Conservation (phyloP, 2,888 invertebrate species). For the Scelioninae gen. 2 region DNA sequence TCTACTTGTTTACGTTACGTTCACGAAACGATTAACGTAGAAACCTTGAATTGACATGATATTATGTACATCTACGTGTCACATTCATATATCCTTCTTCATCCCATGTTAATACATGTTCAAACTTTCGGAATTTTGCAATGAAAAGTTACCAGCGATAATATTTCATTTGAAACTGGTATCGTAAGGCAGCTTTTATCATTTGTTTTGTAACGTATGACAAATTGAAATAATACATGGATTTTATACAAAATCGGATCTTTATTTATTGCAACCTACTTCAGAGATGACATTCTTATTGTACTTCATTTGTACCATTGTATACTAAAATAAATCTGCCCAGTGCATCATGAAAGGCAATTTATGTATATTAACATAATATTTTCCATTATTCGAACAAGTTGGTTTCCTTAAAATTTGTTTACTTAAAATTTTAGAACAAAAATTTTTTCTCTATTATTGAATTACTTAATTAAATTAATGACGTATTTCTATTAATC, state of each 20-base stretch:
- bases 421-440: too few relatives aligned
- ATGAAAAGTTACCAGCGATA: conserved; percentile 21
- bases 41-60: conserved; percentile 21
- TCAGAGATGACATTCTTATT: too few relatives aligned
- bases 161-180: conserved; percentile 32
- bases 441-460: too few relatives aligned
- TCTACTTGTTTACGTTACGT: conserved; percentile 17
- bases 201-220: conserved; percentile 37
- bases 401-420: too few relatives aligned
- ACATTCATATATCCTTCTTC: conserved; percentile 26
- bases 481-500: too few relatives aligned
- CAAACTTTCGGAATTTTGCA: conserved; percentile 19
- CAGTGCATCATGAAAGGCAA: too few relatives aligned
- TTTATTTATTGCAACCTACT: too few relatives aligned
- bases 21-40: conserved; percentile 17
- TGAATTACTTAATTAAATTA: too few relatives aligned
- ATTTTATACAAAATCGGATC: conserved; percentile 4
- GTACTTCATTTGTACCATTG: too few relatives aligned
- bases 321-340: too few relatives aligned
- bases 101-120: conserved; percentile 29
- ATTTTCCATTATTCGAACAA: too few relatives aligned
- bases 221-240: conserved; percentile 35
- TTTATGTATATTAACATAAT: too few relatives aligned
- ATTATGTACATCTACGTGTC: conserved; percentile 26
- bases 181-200: conserved; percentile 21